A percentile compares a stretch with the other conserved stretches of the same genome.
Evolutionary conservation across 2,797 vertebrate genomes (phyloP).

Genomic region (Hoplostethus atlanticus): DNA sequence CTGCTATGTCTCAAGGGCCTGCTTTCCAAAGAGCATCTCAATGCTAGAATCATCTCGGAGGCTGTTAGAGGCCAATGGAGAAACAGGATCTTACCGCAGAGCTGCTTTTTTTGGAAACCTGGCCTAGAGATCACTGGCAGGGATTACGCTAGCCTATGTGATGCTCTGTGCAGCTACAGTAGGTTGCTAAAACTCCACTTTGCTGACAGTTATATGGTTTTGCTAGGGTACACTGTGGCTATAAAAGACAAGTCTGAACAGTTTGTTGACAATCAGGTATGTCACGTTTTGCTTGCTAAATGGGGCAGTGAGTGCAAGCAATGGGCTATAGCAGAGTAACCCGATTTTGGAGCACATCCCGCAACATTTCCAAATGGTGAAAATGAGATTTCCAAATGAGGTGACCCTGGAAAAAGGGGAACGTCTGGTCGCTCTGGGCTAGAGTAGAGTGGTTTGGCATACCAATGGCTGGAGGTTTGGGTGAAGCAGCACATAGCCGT

Average conservation of each 20-base stretch:
- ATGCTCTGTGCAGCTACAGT: neutral
- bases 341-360: neutral
- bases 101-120: neutral
- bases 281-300: slow-evolving; percentile 5
- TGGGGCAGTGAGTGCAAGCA: neutral
- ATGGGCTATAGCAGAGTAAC: slow-evolving; percentile 3
- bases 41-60: slow-evolving; percentile 4
- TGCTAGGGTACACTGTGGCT: too few relatives aligned
- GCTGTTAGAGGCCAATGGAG: neutral
- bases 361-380: neutral
- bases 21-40: neutral
- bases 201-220: too few relatives aligned
- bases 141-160: neutral
- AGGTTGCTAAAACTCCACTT: neutral
- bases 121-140: slow-evolving; percentile 11
- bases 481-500: slow-evolving; percentile 96
- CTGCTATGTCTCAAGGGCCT: neutral
- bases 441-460: slow-evolving; percentile 41
- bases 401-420: neutral
- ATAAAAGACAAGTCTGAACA: neutral
- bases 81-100: neutral
- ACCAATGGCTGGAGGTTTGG: slow-evolving; percentile 97
- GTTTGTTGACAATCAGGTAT: slow-evolving; percentile 11
- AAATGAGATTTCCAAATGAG: slow-evolving; percentile 7
- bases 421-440: neutral